phyloP scores from a whole-genome alignment of 1,140 invertebrate genomes.

The Ptiloglossa arizonensis region DNA sequence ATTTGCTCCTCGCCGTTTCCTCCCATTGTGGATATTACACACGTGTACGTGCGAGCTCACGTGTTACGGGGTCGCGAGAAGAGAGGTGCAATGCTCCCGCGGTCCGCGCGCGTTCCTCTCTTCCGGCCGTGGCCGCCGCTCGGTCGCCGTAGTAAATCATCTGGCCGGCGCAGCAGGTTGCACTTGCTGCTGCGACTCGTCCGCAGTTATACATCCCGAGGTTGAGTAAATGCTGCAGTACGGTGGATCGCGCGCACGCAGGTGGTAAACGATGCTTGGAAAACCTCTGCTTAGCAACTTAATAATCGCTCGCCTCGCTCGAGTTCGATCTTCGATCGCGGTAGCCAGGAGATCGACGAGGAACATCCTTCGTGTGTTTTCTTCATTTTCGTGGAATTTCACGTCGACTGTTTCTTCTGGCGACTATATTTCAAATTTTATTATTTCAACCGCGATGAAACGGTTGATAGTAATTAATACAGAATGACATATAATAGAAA shows the following conservation, averaged over 20 bases:
- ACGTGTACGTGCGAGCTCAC: conserved; percentile 28
- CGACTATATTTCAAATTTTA: no score
- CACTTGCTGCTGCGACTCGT: conserved; percentile 41
- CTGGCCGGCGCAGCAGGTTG: conserved; percentile 57
- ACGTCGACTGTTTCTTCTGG: no score
- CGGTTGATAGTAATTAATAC: no score
- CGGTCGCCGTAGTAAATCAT: conserved; percentile 57
- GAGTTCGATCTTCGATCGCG: not conserved
- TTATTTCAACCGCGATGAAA: no score
- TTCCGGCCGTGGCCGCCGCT: conserved; percentile 54
- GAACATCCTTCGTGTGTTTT: no score
- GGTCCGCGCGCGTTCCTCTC: conserved; percentile 32
- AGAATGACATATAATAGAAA: no score
- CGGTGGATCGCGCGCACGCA: not conserved
- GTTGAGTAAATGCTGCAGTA: not conserved
- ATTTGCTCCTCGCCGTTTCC: conserved; percentile 64
- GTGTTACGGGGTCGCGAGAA: conserved; percentile 21
- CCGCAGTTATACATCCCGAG: not conserved
- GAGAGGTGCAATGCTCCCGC: conserved; percentile 57
- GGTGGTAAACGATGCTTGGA: not conserved
- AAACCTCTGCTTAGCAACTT: not conserved
- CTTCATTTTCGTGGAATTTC: no score
- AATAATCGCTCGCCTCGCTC: not conserved
- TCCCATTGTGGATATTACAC: conserved; percentile 58
- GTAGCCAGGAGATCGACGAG: no score